phyloP scores from a whole-genome alignment of 1,140 invertebrate species.

The Pararge aegeria region DNA sequence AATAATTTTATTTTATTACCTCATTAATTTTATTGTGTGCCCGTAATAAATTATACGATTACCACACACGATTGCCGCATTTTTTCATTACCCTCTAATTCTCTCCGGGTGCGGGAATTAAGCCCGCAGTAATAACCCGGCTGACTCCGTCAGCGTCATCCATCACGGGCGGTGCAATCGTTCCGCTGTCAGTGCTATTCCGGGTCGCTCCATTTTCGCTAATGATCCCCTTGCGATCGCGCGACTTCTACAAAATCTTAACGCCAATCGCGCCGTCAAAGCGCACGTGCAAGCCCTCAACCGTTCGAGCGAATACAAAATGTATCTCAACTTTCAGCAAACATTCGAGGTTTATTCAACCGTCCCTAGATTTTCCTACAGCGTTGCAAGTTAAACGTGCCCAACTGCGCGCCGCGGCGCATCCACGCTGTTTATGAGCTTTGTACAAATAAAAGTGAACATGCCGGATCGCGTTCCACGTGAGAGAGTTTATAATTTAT shows the following conservation, averaged over 20 bases:
- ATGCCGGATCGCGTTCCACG: conserved; percentile 63
- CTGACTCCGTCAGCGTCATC: conserved; percentile 51
- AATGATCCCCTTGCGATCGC: conserved; percentile 68
- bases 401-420: conserved; percentile 21
- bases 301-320: background rate
- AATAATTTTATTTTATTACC: conserved; percentile 6
- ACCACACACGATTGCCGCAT: conserved; percentile 33
- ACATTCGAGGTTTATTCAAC: conserved; percentile 19
- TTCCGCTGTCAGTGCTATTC: conserved; percentile 76
- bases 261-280: conserved; percentile 43
- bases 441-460: conserved; percentile 54
- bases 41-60: conserved; percentile 24
- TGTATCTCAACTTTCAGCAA: conserved; percentile 15
- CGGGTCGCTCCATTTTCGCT: conserved; percentile 72
- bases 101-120: conserved; percentile 51
- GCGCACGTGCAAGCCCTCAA: conserved; percentile 40
- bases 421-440: conserved; percentile 37
- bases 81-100: conserved; percentile 57
- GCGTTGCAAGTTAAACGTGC: conserved; percentile 27
- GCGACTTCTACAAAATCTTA: conserved; percentile 53
- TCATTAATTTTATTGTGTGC: conserved; percentile 8
- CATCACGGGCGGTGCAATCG: conserved; percentile 73
- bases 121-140: conserved; percentile 63
- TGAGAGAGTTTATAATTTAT: conserved; percentile 77
- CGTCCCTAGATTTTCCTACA: conserved; percentile 18